Evolutionary conservation across 2,888 invertebrate species (phyloP), one percentile per base, ranked within the genome.

Genomic region (Phaonia tiefii): DNA sequence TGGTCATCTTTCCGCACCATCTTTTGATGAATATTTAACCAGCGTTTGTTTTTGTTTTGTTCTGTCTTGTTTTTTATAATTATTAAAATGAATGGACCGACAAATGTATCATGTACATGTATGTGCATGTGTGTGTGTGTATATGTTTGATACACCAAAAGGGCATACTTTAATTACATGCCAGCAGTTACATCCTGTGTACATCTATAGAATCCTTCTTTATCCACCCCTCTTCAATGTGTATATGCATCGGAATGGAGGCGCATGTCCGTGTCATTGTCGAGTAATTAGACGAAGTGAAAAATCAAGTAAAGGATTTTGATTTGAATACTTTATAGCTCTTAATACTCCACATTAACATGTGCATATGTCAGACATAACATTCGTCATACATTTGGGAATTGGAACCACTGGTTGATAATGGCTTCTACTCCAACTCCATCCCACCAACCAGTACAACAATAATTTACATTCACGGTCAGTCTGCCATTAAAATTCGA

Each of bases 241-340:
- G 13, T 17, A 46, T 37, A 8, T 20, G 15, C 31, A 37, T 37
- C 25, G 37, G 0, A 44, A 44, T n/a, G 2, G 44, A 46, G 17
- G 31, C 31, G 26, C 39, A 10, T 37, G 54, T 72, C 65, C 75
- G 63, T 72, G 72, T 69, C 69, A 73, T 72, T 78, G 75, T 51
- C 70, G 70, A 51, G 54, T 70, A 74, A 66, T 77, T 66, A 71
- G 80, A 70, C 58, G 69, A 73, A 80, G 60, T 77, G 74, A 51
- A 76, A 80, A 73, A 66, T 56, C 69, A 76, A 76, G 73, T 78
- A 58, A 74, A 73, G 72, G 56, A 70, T 76, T 80, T 75, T 31
- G 20, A 60, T 63, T 63, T 63, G 42, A 63, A 22, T 39, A 63
- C 63, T 63, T 63, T 63, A 63, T 42, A 17, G 42, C 63, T 42